These are phyloP conservation scores for Ceraclea dissimilis DNA, from an alignment of 2,888 invertebrate genomes.

Conservation along the genomic window DNA sequence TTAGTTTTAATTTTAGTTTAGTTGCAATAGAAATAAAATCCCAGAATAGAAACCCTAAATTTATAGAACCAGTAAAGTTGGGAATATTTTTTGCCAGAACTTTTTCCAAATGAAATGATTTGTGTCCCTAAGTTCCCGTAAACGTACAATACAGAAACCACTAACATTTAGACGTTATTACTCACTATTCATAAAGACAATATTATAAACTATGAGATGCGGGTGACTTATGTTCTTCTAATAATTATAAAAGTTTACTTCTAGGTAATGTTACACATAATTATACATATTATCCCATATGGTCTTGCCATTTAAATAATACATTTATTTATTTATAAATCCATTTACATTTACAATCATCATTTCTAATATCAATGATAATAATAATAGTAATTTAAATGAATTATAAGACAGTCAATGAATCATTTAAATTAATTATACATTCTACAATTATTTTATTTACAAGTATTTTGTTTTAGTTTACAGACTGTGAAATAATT, in stretches of 20 bases:
- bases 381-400: background rate
- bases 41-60: no score
- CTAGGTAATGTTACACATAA: slow-evolving; percentile 15
- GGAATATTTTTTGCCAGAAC: no score
- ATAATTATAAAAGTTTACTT: slow-evolving; percentile 18
- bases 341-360: no score
- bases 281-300: slow-evolving; percentile 7
- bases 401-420: background rate
- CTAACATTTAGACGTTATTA: no score
- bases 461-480: slow-evolving; percentile 5
- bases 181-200: no score
- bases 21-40: no score
- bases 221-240: slow-evolving; percentile 20
- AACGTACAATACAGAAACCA: no score
- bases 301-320: slow-evolving; percentile 16
- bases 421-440: background rate
- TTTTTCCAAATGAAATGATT: no score
- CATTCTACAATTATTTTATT: background rate
- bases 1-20: no score
- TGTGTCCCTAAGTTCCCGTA: no score
- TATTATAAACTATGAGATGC: slow-evolving; percentile 15
- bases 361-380: background rate
- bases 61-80: no score
- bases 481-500: slow-evolving; percentile 17
- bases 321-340: no score